A percentile compares a stretch with the other conserved stretches of the same genome.
phyloP scores from a whole-genome alignment of 2,888 invertebrate species.

The Chaitophorus viminalis region DNA sequence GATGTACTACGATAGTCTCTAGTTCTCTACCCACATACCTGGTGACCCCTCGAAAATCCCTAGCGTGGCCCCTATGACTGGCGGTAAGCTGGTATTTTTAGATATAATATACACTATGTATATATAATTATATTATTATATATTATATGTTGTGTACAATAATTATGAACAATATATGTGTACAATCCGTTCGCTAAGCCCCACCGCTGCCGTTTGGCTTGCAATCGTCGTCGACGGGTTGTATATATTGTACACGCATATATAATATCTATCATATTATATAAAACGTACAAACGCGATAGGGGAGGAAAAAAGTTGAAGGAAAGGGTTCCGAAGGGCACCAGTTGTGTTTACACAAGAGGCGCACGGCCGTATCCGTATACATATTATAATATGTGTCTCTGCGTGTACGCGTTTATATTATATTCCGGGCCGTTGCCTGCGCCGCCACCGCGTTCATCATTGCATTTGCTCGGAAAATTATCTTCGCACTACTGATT shows the following conservation, averaged over 20 bases:
- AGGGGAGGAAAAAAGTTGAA: no score
- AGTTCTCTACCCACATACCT: no score
- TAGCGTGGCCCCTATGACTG: no score
- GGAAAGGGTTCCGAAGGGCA: constrained; percentile 33
- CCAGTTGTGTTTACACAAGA: constrained; percentile 61
- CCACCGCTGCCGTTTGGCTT: neutral
- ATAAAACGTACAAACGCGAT: no score
- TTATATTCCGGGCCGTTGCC: constrained; percentile 37
- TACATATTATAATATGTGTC: neutral
- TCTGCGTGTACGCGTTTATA: neutral
- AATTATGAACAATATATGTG: neutral
- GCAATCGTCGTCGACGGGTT: neutral
- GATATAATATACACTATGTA: no score
- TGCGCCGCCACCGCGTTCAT: constrained; percentile 15
- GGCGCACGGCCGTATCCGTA: neutral
- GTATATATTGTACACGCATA: no score
- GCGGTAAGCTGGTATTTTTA: no score
- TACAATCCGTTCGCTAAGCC: neutral
- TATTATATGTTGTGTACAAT: no score
- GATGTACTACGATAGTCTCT: no score
- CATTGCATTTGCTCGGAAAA: constrained; percentile 57
- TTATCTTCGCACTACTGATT: constrained; percentile 57
- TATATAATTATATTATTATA: no score
- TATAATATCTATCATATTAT: no score
- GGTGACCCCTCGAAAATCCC: no score